A percentile compares a stretch with the other conserved stretches of the same genome.
Conservation (phyloP, 2,888 invertebrate genomes). For the Yponomeuta sedellus region DNA sequence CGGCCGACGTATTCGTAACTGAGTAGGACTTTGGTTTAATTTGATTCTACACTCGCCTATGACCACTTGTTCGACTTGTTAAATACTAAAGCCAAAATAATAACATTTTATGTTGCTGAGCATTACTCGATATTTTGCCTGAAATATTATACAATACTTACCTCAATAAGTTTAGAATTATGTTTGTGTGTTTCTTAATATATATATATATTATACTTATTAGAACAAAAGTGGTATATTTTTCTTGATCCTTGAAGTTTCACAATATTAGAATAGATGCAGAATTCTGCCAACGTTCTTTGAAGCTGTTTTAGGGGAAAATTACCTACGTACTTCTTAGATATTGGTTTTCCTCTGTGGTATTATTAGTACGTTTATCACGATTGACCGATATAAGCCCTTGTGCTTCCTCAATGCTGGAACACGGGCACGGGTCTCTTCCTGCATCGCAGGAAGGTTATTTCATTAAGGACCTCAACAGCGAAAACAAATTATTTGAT, state of each 20-base stretch:
- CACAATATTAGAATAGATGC: not conserved
- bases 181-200: slow-evolving; percentile 62
- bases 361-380: no score
- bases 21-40: not conserved
- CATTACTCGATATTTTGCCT: slow-evolving; percentile 59
- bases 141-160: slow-evolving; percentile 48
- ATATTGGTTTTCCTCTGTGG: no score
- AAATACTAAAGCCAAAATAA: not conserved
- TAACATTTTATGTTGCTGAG: slow-evolving; percentile 40
- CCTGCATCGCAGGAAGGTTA: no score
- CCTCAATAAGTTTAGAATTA: slow-evolving; percentile 71
- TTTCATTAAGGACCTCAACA: no score
- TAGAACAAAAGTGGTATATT: slow-evolving; percentile 51
- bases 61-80: not conserved
- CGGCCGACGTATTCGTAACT: not conserved
- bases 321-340: no score
- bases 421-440: no score
- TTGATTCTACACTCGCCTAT: not conserved
- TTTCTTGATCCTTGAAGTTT: slow-evolving; percentile 23
- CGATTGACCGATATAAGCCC: no score
- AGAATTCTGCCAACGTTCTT: not conserved
- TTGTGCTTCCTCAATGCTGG: no score
- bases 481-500: no score
- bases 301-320: no score
- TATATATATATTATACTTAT: slow-evolving; percentile 59